Percentiles rank a stretch among this genome's conserved stretches.
Conservation (phyloP, 2,797 vertebrate species). For the Otus scops region DNA sequence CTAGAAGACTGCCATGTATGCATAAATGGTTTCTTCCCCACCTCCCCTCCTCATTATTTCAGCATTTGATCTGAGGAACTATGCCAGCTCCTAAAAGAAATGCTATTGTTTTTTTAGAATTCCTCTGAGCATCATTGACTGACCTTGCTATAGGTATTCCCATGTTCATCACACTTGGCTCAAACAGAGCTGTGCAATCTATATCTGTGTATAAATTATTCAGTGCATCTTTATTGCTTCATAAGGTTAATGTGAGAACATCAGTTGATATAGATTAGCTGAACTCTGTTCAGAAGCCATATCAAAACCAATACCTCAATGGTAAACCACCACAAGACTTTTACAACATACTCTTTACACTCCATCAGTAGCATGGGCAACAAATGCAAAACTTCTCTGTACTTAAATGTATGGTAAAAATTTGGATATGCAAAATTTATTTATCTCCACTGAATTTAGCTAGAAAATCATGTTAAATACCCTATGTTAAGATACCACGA, state of each 20-base stretch:
- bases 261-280: neutral
- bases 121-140: neutral
- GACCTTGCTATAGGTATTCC: neutral
- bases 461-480: neutral
- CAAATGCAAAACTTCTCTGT: neutral
- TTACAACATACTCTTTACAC: neutral
- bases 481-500: neutral
- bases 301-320: neutral
- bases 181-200: neutral
- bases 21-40: neutral
- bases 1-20: neutral
- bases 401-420: neutral
- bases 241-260: neutral
- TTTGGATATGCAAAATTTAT: neutral
- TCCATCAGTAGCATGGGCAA: neutral
- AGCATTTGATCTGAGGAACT: neutral
- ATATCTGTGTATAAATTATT: slow-evolving; percentile 42
- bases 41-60: neutral
- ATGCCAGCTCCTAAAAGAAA: neutral
- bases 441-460: neutral
- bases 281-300: neutral
- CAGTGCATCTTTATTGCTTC: slow-evolving; percentile 31
- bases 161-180: neutral
- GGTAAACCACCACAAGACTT: neutral
- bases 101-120: neutral